These are phyloP conservation scores for Pipistrellus kuhlii DNA, from an alignment of 2,797 vertebrate genomes.

Conservation along the genomic window DNA sequence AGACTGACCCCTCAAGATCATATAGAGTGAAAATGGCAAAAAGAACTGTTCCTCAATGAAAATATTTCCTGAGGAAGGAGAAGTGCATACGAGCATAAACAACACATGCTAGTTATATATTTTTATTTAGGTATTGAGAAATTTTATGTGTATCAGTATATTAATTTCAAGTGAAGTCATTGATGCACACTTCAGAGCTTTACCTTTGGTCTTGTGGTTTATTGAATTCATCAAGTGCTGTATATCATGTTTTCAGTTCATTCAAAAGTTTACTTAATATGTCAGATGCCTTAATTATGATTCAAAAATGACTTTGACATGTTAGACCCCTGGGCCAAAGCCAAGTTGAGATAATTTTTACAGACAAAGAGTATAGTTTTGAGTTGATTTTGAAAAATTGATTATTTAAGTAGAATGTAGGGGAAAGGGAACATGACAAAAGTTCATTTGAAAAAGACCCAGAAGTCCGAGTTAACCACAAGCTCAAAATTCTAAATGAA, in stretches of 20 bases:
- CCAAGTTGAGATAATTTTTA: constrained; percentile 11
- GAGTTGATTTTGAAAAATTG: constrained; percentile 18
- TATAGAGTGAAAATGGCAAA: accelerated
- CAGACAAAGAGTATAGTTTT: not conserved
- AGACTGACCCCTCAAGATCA: not conserved
- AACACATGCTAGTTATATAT: not conserved
- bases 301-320: not conserved
- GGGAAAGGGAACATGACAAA: not conserved
- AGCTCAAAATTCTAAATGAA: not conserved
- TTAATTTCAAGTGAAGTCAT: not conserved
- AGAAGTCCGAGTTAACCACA: not conserved
- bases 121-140: not conserved
- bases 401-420: not conserved
- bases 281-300: not conserved
- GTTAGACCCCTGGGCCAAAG: not conserved
- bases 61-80: not conserved
- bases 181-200: not conserved
- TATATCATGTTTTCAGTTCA: not conserved
- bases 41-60: not conserved
- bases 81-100: not conserved
- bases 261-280: not conserved
- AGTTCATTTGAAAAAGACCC: not conserved
- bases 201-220: not conserved
- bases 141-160: not conserved
- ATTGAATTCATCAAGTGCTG: not conserved